Evolutionary conservation across 2,888 invertebrate genomes (phyloP).

Genomic region (Tridacna crocea): DNA sequence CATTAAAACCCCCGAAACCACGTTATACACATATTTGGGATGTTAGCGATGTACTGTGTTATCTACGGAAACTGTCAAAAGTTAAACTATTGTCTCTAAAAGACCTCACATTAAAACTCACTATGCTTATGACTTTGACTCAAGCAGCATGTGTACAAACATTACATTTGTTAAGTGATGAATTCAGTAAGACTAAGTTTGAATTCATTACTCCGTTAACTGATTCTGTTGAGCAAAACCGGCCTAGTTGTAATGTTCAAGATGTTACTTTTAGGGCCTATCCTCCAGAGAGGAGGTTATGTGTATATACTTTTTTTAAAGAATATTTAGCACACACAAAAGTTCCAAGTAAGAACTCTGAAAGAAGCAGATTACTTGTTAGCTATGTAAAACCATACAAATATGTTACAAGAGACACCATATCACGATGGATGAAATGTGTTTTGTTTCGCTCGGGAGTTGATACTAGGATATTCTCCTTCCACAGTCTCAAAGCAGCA

Average conservation of each 20-base stretch:
- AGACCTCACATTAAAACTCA: slow-evolving; percentile 3
- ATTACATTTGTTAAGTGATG: slow-evolving; percentile 12
- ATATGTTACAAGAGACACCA: slow-evolving; percentile 20
- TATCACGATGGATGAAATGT: slow-evolving; percentile 32
- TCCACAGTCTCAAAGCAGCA: slow-evolving; percentile 31
- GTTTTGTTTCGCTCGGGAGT: slow-evolving; percentile 22
- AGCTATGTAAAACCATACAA: slow-evolving; percentile 23
- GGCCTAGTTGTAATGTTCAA: slow-evolving; percentile 10
- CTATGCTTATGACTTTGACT: neutral
- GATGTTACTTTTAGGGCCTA: neutral
- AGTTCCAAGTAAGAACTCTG: neutral
- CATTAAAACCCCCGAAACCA: slow-evolving; percentile 5
- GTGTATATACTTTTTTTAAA: slow-evolving; percentile 2
- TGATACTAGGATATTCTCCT: slow-evolving; percentile 16
- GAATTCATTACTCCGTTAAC: slow-evolving; percentile 13
- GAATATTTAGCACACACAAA: slow-evolving; percentile 22
- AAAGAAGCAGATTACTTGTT: slow-evolving; percentile 10
- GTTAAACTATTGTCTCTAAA: slow-evolving; percentile 10
- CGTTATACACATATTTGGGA: slow-evolving; percentile 24
- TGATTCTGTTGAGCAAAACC: slow-evolving; percentile 23
- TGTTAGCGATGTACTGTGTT: slow-evolving; percentile 13
- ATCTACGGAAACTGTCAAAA: slow-evolving; percentile 20
- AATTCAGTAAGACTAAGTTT: neutral
- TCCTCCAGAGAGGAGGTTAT: slow-evolving; percentile 1
- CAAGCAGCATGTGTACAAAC: slow-evolving; percentile 13